Conservation (phyloP, 2,113 vertebrate species). For the Eretmochelys imbricata region DNA sequence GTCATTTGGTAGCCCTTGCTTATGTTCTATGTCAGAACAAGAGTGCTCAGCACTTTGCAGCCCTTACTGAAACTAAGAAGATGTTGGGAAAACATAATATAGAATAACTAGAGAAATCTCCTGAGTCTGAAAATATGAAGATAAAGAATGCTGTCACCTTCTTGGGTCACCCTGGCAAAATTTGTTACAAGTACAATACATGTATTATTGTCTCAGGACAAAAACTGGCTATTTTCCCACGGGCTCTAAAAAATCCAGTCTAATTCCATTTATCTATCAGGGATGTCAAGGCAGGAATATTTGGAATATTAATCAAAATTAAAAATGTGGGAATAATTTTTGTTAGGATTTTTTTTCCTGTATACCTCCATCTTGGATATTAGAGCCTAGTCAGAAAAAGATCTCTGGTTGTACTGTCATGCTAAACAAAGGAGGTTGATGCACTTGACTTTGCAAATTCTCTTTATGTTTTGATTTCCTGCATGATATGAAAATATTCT, state of each 20-base stretch:
- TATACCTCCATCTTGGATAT: neutral
- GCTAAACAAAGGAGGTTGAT: neutral
- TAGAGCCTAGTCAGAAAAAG: neutral
- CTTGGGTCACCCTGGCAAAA: conserved; percentile 34
- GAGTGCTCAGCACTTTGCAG: neutral
- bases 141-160: neutral
- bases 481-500: neutral
- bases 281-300: neutral
- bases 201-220: conserved; percentile 45
- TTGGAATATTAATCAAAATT: conserved; percentile 54
- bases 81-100: neutral
- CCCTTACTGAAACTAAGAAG: neutral
- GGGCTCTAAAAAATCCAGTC: conserved; percentile 46
- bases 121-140: neutral
- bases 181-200: conserved; percentile 49
- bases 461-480: neutral
- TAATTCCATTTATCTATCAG: neutral
- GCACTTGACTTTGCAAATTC: neutral
- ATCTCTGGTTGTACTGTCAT: neutral
- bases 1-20: neutral
- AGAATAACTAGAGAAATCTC: neutral
- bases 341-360: conserved; percentile 31
- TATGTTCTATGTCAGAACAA: neutral
- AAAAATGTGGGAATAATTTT: conserved; percentile 41
- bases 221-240: conserved; percentile 41